These are phyloP conservation scores for Xerus inauris DNA, from an alignment of 2,113 vertebrate species.

Conservation along the genomic window DNA sequence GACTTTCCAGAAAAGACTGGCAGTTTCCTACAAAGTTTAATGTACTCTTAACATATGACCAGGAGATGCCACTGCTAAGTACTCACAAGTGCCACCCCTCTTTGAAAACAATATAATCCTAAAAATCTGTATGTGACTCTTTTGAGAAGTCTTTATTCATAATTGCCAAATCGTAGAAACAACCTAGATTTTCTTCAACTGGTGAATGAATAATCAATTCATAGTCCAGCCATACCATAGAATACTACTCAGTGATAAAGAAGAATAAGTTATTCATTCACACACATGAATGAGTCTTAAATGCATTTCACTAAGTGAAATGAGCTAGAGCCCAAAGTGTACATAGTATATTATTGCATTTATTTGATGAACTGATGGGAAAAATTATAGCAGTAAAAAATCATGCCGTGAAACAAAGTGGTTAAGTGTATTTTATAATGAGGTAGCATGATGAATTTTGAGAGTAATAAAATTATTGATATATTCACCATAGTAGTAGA, in stretches of 20 bases:
- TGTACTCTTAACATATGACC: background rate
- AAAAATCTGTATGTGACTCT: background rate
- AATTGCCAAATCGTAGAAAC: background rate
- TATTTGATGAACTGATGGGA: background rate
- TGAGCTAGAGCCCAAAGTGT: background rate
- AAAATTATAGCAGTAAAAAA: background rate
- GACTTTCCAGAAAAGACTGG: background rate
- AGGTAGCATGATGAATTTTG: background rate
- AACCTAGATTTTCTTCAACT: background rate
- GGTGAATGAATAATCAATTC: background rate
- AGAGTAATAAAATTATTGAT: background rate
- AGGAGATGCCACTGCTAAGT: background rate
- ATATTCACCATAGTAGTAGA: background rate
- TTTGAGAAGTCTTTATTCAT: background rate
- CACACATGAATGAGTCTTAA: background rate
- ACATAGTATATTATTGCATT: background rate
- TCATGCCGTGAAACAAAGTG: background rate
- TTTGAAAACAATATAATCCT: background rate
- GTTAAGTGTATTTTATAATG: background rate
- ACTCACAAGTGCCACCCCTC: background rate
- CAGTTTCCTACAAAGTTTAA: conserved; percentile 19
- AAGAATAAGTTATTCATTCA: background rate
- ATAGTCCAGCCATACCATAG: background rate
- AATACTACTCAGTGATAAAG: background rate
- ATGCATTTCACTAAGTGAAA: background rate